Evolutionary conservation across 2,113 vertebrate species (phyloP).

Genomic region (Coturnix japonica): DNA sequence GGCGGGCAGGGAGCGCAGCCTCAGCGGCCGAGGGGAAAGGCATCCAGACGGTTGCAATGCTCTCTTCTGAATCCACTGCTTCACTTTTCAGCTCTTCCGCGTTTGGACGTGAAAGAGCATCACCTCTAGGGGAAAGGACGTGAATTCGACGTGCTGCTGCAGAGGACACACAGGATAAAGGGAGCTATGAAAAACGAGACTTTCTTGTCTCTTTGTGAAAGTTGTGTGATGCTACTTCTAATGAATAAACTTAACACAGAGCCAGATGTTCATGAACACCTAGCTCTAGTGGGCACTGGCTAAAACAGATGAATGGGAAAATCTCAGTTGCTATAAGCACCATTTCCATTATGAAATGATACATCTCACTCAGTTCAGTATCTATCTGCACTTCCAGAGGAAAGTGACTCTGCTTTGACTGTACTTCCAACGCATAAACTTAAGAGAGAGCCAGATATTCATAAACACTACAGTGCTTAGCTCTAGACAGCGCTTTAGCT

Average conservation of each 20-base stretch:
- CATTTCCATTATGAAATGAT: not conserved
- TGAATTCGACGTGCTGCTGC: not conserved
- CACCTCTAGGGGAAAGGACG: not conserved
- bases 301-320: not conserved
- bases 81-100: not conserved
- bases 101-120: not conserved
- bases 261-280: not conserved
- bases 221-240: not conserved
- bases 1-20: not conserved
- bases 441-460: not conserved
- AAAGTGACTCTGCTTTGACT: not conserved
- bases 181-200: not conserved
- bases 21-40: not conserved
- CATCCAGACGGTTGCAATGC: not conserved
- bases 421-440: not conserved
- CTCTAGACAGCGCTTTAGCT: not conserved
- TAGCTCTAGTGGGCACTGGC: not conserved
- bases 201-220: not conserved
- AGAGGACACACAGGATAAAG: not conserved
- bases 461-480: not conserved
- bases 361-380: not conserved
- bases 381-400: not conserved
- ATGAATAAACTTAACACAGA: not conserved
- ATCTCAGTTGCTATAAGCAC: not conserved
- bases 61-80: not conserved